Percentiles rank a stretch among this genome's conserved stretches.
Evolutionary conservation across 2,797 vertebrate species (phyloP).

Genomic region (Tapera naevia): DNA sequence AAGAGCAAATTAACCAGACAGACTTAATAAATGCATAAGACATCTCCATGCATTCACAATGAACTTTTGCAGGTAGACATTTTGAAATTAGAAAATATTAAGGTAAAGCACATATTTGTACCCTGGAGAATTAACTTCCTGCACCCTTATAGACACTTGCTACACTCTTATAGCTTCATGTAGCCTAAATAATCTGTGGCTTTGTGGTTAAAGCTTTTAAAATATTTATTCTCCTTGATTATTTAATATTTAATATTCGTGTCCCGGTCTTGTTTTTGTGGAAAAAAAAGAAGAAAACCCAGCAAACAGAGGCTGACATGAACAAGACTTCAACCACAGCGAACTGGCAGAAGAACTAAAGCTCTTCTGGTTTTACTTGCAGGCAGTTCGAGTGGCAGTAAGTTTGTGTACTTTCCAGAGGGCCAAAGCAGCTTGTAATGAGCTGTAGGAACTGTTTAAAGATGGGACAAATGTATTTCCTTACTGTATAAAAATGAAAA

Average conservation of each 20-base stretch:
- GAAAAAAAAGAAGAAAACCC: not conserved
- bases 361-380: not conserved
- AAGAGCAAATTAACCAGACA: slow-evolving; percentile 40
- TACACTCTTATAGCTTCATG: not conserved
- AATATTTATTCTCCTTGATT: not conserved
- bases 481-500: not conserved
- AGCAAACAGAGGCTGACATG: not conserved
- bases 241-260: not conserved
- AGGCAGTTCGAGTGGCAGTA: not conserved
- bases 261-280: not conserved
- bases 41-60: slow-evolving; percentile 5
- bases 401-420: not conserved
- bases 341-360: not conserved
- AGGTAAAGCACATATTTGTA: not conserved
- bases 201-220: not conserved
- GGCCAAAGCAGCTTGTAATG: not conserved
- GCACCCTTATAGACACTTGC: not conserved
- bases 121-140: slow-evolving; percentile 10
- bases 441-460: not conserved
- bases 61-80: slow-evolving; percentile 18
- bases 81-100: not conserved
- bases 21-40: slow-evolving; percentile 19
- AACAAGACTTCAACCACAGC: not conserved
- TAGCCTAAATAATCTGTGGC: not conserved
- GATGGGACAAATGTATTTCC: not conserved